These are phyloP conservation scores for Pyxicephalus adspersus DNA, from an alignment of 2,113 vertebrate genomes.

Conservation along the genomic window DNA sequence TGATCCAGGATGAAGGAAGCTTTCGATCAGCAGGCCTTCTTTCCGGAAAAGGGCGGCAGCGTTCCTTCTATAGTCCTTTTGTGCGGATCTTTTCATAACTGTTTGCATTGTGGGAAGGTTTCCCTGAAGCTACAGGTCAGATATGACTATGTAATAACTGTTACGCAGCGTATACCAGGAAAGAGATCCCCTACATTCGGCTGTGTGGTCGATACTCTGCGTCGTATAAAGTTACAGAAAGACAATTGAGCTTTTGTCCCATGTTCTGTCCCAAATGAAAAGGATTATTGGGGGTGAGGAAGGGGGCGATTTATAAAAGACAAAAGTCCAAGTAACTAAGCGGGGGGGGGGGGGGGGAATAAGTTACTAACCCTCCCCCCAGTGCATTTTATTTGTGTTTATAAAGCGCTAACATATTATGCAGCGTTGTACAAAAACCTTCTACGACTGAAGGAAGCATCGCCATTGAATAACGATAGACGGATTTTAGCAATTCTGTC, in stretches of 20 bases:
- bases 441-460: too few relatives aligned
- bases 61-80: neutral
- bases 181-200: neutral
- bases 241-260: neutral
- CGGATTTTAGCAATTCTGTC: too few relatives aligned
- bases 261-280: neutral
- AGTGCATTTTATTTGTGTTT: too few relatives aligned
- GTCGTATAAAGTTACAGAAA: neutral
- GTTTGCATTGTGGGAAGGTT: conserved; percentile 12
- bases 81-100: neutral
- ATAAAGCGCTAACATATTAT: too few relatives aligned
- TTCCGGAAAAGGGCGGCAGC: neutral
- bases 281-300: neutral
- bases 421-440: too few relatives aligned
- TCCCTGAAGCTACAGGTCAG: conserved; percentile 3
- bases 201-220: neutral
- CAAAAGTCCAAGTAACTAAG: neutral
- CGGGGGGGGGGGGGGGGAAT: neutral
- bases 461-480: too few relatives aligned
- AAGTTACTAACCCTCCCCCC: too few relatives aligned
- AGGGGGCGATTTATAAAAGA: neutral
- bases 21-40: neutral
- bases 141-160: neutral
- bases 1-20: too few relatives aligned
- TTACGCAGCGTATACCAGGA: neutral